Base-by-base conservation (phyloP, 2,113 vertebrate genomes). In the Vidua macroura region DNA sequence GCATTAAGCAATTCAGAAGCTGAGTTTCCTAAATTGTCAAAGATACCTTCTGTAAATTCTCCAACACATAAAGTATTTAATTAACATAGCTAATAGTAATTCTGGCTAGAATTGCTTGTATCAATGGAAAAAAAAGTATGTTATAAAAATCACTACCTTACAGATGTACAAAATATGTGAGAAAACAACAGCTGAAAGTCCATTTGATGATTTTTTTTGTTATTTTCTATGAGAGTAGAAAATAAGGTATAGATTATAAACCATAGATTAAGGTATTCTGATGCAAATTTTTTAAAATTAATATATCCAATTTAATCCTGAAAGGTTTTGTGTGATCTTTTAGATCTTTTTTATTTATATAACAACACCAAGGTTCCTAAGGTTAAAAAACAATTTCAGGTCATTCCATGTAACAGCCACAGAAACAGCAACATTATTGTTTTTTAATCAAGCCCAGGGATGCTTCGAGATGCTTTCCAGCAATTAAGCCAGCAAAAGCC, bases 401-500 rank as follows among this genome's bases (percentile, higher is more conserved):
- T 52, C 69, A 33, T 74, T 69, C 44, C 43, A 59, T 9, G 62
- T 74, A 67, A 59, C 5, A 59, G 83, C 46, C 90, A 86, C 13
- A 69, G 90, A 91, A 88, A 93, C 28, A 88, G 95, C 84, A 75
- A 92, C 31, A 75, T 28, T 51, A 68, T 14, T 80, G 58, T 66
- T 95, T 88, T 83, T 49, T 69, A 68, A 79, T 73, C 79, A 93
- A 90, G 94, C 84, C 83, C 88, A 75, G 33, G 39, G 49, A 88
- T 60, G 52, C 44, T 73, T 89, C 17, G 23, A 94, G 88, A 93
- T 49, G 88, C 53, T 93, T 93, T 93, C 63, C 85, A 85, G 83
- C 93, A 75, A 86, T 39, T 58, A 80, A 96, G 95, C 94, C 94
- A 94, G 89, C 86, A 87, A 96, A 96, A 97, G 92, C 85, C 78